Evolutionary conservation across 2,797 vertebrate species (phyloP), one percentile per base, ranked within the genome.

Genomic region (Lindbergichthys nudifrons): DNA sequence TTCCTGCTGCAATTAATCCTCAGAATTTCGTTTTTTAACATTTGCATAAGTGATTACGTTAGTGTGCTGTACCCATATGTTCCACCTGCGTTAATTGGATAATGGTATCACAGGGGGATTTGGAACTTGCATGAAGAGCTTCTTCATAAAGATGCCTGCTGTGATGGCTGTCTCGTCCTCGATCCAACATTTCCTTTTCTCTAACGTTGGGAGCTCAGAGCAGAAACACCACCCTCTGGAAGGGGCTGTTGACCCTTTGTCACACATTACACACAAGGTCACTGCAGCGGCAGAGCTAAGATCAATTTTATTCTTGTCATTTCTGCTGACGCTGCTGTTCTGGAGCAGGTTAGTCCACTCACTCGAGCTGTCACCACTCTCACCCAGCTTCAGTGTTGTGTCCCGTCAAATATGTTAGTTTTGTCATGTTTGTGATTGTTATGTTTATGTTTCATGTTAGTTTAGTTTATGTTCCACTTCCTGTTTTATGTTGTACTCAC

Each of bases 21-120:
- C 57, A 14, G 47, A 88, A 88, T 84, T 88, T 71, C 46, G 77
- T 81, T 85, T 78, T 51, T 3, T 7, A 2, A 73, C 60, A 93
- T 93, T 91, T 92, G 87, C 91, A 92, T 89, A 81, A 82, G 50
- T 83, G 70, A 92, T 93, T 92, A 67, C 62, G 62, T 91, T 87
- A 85, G 64, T 77, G 76, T 80, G 74, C 30, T 46, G 75, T 23
- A 48, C 60, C 90, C 89, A 90, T 86, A 93, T 92, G 91, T 83
- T 91, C 84, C 80, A 88, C 83, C 88, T 90, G 89, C 80, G 80
- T 75, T 90, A 87, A 91, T 78, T 91, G 79, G 81, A 79, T 91
- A 88, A 91, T 75, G 52, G 53, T 10, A 75, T 60, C 71, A 72
- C 10, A 26, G 56, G 75, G 76, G 54, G 2, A 16, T 62, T 54